Evolutionary conservation across 1,140 invertebrate genomes (phyloP), one percentile per base, ranked within the genome.

Genomic region (Helicoverpa armigera): DNA sequence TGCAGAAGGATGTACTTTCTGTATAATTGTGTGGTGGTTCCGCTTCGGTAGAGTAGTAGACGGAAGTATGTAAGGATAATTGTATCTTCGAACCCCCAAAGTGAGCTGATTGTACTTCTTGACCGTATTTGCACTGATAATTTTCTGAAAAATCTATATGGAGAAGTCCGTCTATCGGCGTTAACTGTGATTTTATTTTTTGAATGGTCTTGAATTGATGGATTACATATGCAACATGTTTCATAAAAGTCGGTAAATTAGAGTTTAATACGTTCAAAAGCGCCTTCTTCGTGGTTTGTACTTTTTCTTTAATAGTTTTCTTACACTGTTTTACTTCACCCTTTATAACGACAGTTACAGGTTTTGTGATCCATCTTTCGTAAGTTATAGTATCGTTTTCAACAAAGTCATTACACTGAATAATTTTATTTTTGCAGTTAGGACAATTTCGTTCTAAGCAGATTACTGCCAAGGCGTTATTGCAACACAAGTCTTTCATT

Each of bases 61-160:
- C 82, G 48, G 67, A 69, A 31, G 82, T 86, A 48, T 86, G 80
- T 18, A 86, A 50, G 7, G 78, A 79, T 12, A 82, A n/a, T 75
- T 86, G 85, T 7, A 65, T 13, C 63, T 79, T 83, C 0, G 82
- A 79, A 12, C 80, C 79, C 58, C 80, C 79, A 56, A 84, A 86
- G 81, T 84, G 85, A 7, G 80, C 80, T 3, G 85, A 69, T 69
- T 86, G 85, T 10, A 84, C 53, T 69, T 86, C 82, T 58, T 16
- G 9, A 14, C 53, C 65, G 50, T 69, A 69, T 51, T 69, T 69
- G 11, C 65, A 69, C 2, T 50, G 50, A 69, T 69, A 69, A 18
- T 69, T 69, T 7, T 69, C 65, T 2, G 65, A 69, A 10, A 69
- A 69, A 23, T 69, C 65, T 12, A 50, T 51, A n/a, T 69, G 65